Evolutionary conservation across 2,888 invertebrate genomes (phyloP).

Genomic region (Melanchra persicariae): DNA sequence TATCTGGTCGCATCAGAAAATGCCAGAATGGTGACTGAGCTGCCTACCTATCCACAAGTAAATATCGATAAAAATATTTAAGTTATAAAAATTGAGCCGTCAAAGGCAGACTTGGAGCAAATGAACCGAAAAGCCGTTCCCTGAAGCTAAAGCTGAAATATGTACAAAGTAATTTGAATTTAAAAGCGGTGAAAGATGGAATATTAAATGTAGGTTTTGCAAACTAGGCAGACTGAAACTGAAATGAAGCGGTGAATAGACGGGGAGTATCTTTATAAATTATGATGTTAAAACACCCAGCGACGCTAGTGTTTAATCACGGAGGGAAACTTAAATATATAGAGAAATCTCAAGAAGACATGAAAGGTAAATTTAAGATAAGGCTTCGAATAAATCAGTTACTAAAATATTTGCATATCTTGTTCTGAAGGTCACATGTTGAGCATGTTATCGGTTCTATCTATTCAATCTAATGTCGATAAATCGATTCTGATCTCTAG

Average conservation of each 20-base stretch:
- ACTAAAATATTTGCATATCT: constrained; percentile 37
- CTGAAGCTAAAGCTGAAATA: constrained; percentile 30
- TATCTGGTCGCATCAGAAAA: constrained; percentile 28
- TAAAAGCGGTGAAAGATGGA: constrained; percentile 33
- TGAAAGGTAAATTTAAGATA: constrained; percentile 20
- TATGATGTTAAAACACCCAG: neutral
- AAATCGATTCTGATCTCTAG: constrained; percentile 44
- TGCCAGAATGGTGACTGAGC: constrained; percentile 2
- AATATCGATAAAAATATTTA: constrained; percentile 16
- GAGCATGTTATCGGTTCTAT: constrained; percentile 31
- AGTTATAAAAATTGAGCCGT: neutral
- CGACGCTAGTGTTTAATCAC: neutral
- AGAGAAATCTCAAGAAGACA: neutral
- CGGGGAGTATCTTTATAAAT: neutral
- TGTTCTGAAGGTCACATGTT: constrained; percentile 20
- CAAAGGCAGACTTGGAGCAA: constrained; percentile 14
- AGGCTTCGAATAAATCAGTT: constrained; percentile 4
- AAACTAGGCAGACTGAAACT: constrained; percentile 28
- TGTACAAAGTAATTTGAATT: constrained; percentile 23
- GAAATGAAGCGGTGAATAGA: constrained; percentile 21
- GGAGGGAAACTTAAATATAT: neutral
- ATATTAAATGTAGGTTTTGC: constrained; percentile 39
- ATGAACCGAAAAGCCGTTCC: constrained; percentile 16
- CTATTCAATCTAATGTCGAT: constrained; percentile 28
- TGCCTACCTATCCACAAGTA: neutral